Evolutionary conservation across 1,140 invertebrate species (phyloP).

Genomic region (Plutomurus gul): DNA sequence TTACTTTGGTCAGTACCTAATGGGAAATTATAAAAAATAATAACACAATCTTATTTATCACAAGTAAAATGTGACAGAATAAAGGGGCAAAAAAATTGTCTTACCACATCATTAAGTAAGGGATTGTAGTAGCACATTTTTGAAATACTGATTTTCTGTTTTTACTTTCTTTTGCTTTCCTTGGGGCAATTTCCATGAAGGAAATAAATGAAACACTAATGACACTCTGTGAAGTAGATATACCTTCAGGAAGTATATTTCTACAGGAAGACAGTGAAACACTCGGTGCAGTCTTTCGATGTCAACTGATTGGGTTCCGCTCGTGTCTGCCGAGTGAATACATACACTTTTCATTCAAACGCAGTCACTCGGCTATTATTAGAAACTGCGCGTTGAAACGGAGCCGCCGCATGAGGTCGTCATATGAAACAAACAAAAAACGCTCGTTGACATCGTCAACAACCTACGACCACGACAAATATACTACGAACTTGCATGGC

Average conservation of each 20-base stretch:
- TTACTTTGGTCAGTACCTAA: neutral
- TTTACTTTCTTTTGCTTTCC: neutral
- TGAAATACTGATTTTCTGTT: constrained; percentile 19
- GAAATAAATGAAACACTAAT: too few relatives aligned
- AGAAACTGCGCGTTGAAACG: too few relatives aligned
- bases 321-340: too few relatives aligned
- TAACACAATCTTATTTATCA: neutral
- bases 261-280: too few relatives aligned
- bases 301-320: too few relatives aligned
- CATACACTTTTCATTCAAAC: too few relatives aligned
- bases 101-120: constrained; percentile 26
- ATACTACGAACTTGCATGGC: too few relatives aligned
- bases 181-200: neutral
- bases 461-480: neutral
- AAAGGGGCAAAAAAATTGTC: neutral
- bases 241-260: too few relatives aligned
- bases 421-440: neutral
- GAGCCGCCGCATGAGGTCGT: too few relatives aligned
- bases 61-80: neutral
- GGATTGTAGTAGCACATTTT: constrained; percentile 8
- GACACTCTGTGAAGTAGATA: too few relatives aligned
- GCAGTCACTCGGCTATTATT: too few relatives aligned
- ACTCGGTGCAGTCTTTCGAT: too few relatives aligned
- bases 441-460: neutral
- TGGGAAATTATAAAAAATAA: neutral